Evolutionary conservation across 2,888 invertebrate species (phyloP).

Genomic region (Phorcus lineatus): DNA sequence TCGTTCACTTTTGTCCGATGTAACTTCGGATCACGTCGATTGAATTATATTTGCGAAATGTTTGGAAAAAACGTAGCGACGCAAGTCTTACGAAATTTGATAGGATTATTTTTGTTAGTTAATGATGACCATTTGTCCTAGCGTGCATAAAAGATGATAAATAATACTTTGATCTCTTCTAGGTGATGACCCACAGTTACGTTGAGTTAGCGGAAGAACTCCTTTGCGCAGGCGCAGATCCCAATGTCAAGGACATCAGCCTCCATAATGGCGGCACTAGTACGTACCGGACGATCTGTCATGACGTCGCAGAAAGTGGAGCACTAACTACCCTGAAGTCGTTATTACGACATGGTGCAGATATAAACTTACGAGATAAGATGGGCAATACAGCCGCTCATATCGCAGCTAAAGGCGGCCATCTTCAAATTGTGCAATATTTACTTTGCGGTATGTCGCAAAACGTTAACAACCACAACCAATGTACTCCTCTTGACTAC

Average conservation of each 20-base stretch:
- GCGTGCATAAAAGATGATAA: too few species aligned
- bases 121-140: too few species aligned
- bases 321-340: conserved; percentile 23
- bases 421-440: conserved; percentile 29
- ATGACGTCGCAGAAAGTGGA: conserved; percentile 35
- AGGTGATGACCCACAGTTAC: conserved; percentile 34
- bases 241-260: conserved; percentile 28
- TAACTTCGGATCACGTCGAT: too few species aligned
- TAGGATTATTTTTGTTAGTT: too few species aligned
- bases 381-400: conserved; percentile 37
- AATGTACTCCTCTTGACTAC: conserved; percentile 23
- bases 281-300: conserved; percentile 32
- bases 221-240: conserved; percentile 30
- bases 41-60: too few species aligned
- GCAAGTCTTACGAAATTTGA: too few species aligned
- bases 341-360: conserved; percentile 32
- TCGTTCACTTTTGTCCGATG: too few species aligned
- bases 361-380: conserved; percentile 28
- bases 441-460: conserved; percentile 25
- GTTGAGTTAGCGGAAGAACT: conserved; percentile 30
- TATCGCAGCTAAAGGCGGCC: conserved; percentile 33
- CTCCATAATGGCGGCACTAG: conserved; percentile 2
- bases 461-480: background rate
- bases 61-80: too few species aligned
- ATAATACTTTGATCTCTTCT: background rate